These are phyloP conservation scores for Sipha maydis DNA, from an alignment of 2,888 invertebrate species.

Conservation along the genomic window DNA sequence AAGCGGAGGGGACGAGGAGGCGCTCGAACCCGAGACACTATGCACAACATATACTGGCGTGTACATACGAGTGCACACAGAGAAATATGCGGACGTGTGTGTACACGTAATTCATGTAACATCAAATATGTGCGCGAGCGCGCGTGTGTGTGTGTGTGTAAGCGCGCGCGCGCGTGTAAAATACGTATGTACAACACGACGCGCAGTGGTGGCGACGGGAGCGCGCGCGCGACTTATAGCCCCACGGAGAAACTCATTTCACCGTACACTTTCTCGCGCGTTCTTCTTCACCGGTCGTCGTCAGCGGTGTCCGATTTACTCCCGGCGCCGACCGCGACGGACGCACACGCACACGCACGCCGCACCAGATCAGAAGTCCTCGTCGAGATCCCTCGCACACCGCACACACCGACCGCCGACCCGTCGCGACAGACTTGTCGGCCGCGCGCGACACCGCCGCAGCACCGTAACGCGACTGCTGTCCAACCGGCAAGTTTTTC, in stretches of 20 bases:
- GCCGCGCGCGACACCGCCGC: too few species aligned
- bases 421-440: background rate
- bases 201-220: background rate
- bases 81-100: background rate
- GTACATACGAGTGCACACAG: background rate
- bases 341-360: background rate
- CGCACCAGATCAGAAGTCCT: too few species aligned
- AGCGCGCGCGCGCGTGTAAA: background rate
- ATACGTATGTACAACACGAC: background rate
- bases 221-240: conserved; percentile 8
- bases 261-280: conserved; percentile 48
- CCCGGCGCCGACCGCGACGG: background rate
- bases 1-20: too few species aligned
- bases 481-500: too few species aligned
- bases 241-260: conserved; percentile 36
- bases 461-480: too few species aligned
- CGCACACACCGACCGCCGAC: background rate
- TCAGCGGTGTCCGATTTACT: conserved; percentile 34
- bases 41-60: background rate
- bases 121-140: too few species aligned
- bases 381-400: background rate
- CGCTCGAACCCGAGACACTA: background rate
- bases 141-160: too few species aligned
- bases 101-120: background rate
- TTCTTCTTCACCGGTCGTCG: conserved; percentile 34